A percentile compares a stretch with the other conserved stretches of the same genome.
phyloP scores from a whole-genome alignment of 2,113 vertebrate species.

The Cryptoleucopteryx plumbea region DNA sequence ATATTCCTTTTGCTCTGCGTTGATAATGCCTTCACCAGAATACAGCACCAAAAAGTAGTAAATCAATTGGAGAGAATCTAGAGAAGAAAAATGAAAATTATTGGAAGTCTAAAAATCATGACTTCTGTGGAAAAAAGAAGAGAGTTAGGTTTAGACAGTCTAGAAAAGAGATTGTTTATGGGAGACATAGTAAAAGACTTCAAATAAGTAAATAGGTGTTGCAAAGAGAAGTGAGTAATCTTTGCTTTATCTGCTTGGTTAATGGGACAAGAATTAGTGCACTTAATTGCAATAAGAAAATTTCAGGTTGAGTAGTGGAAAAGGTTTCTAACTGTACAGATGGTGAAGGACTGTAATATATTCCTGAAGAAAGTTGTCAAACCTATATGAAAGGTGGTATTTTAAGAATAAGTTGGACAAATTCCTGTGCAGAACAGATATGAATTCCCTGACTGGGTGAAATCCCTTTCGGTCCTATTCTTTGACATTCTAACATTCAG shows the following conservation, averaged over 20 bases:
- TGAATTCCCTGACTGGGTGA: background rate
- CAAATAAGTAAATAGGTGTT: background rate
- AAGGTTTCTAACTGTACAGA: background rate
- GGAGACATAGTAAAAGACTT: background rate
- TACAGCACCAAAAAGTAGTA: background rate
- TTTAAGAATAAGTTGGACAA: background rate
- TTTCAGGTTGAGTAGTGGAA: background rate
- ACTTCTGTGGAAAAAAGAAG: background rate
- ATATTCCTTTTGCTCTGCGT: background rate
- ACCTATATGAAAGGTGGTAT: background rate
- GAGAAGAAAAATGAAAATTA: background rate
- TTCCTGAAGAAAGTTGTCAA: background rate
- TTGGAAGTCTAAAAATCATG: background rate
- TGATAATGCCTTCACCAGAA: conserved; percentile 7
- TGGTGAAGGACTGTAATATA: background rate
- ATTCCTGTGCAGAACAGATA: background rate
- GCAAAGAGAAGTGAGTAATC: background rate
- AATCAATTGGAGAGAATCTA: background rate
- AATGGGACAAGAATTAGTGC: background rate
- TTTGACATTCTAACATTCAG: background rate
- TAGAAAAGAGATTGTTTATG: background rate
- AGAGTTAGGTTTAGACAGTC: background rate
- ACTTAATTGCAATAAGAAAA: background rate
- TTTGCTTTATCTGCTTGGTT: background rate
- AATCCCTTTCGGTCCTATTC: background rate